Percentiles rank a stretch among this genome's conserved stretches.
These are phyloP conservation scores for Cataglyphis altisquamis DNA, from an alignment of 2,888 invertebrate species.

Conservation along the genomic window DNA sequence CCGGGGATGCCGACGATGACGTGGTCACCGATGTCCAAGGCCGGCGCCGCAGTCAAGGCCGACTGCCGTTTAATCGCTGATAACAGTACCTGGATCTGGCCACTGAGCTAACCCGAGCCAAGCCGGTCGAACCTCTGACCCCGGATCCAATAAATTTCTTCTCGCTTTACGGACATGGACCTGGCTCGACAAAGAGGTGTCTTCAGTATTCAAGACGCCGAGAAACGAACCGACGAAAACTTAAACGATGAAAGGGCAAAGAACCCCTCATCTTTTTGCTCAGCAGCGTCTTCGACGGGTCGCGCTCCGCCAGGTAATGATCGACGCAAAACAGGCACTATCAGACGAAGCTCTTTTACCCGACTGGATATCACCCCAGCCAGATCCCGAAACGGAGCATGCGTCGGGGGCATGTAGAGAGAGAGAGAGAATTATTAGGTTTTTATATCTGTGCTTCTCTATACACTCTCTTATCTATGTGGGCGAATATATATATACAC, in stretches of 20 bases:
- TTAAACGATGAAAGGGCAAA: not conserved
- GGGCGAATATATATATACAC: conserved; percentile 25
- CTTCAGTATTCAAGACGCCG: conserved; percentile 3
- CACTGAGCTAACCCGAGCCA: not conserved
- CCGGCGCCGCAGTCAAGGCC: not conserved
- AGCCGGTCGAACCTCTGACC: conserved; percentile 30
- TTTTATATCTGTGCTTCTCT: conserved; percentile 32
- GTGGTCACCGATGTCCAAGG: conserved; percentile 14
- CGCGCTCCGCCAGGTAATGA: conserved; percentile 81
- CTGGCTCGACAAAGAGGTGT: not conserved
- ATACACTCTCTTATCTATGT: conserved; percentile 37
- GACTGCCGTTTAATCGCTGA: conserved; percentile 7
- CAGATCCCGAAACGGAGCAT: conserved; percentile 71
- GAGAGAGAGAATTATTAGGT: conserved; percentile 21
- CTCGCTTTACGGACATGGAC: conserved; percentile 24
- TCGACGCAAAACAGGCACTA: conserved; percentile 71
- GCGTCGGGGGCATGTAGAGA: conserved; percentile 69
- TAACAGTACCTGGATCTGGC: not conserved
- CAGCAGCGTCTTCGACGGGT: conserved; percentile 25
- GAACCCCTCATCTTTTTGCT: conserved; percentile 28
- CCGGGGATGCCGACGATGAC: conserved; percentile 50
- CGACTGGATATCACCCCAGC: conserved; percentile 78
- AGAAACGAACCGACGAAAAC: not conserved
- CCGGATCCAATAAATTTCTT: not conserved
- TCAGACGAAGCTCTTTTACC: conserved; percentile 76